Evolutionary conservation across 2,797 vertebrate genomes (phyloP).

Genomic region (Denticeps clupeoides): DNA sequence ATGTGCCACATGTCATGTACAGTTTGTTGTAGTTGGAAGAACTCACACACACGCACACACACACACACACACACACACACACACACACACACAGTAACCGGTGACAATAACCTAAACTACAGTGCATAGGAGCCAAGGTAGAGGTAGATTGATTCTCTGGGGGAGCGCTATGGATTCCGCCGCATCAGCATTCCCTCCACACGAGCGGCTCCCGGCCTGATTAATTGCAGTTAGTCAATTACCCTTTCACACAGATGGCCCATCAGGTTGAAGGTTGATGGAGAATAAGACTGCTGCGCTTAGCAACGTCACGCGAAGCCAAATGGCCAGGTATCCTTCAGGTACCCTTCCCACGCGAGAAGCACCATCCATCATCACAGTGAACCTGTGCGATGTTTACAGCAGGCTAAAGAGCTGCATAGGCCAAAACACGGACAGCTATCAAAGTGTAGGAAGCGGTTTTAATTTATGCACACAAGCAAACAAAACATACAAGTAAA

Average conservation of each 20-base stretch:
- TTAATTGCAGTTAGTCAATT: slow-evolving; percentile 40
- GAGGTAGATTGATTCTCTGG: slow-evolving; percentile 43
- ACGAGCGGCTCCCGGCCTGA: slow-evolving; percentile 18
- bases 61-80: slow-evolving; percentile 9
- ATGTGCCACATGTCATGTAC: no score
- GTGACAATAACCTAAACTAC: slow-evolving; percentile 7
- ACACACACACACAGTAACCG: slow-evolving; percentile 11
- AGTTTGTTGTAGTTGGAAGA: no score
- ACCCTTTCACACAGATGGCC: slow-evolving; percentile 54
- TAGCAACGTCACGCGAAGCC: slow-evolving; percentile 45
- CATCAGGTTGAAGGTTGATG: slow-evolving; percentile 58
- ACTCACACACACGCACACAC: background rate
- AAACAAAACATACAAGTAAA: slow-evolving; percentile 51
- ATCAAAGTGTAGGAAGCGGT: slow-evolving; percentile 51
- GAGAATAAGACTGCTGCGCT: slow-evolving; percentile 44
- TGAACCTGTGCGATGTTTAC: no score
- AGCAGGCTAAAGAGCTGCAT: slow-evolving; percentile 38
- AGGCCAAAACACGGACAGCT: slow-evolving; percentile 35
- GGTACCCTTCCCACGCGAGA: slow-evolving; percentile 37
- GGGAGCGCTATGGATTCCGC: slow-evolving; percentile 18
- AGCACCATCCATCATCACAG: slow-evolving; percentile 42
- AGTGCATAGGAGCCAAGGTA: slow-evolving; percentile 35
- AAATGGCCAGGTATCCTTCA: slow-evolving; percentile 41
- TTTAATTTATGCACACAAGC: slow-evolving; percentile 72
- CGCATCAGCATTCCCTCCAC: slow-evolving; percentile 33